Base-by-base conservation (phyloP, 2,888 invertebrate genomes). In the Troides aeacus region DNA sequence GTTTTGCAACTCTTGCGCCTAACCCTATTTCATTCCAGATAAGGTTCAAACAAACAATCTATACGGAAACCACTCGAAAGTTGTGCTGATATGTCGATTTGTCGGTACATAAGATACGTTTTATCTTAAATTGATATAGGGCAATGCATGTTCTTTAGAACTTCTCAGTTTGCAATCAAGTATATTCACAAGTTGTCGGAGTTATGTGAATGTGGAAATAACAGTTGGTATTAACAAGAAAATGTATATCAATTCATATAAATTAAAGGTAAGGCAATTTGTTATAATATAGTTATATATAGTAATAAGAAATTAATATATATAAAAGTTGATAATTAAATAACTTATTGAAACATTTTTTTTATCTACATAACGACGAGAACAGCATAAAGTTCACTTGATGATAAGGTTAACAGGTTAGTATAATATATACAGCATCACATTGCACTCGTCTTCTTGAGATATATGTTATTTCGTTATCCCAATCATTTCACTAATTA, bases 81-180 rank as follows among this genome's bases (percentile, higher is more conserved):
- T 70, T 72, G 74, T 72, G 72, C 75, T 78, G 86, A 85, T 86
- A 87, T 83, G 75, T 62, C 81, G 81, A 83, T 85, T 82, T 75
- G 75, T 76, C 76, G 74, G 66, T 73, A 72, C 74, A 75, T 76
- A 77, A 74, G 81, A 83, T 84, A 84, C 79, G 68, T 74, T 78
- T 85, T 88, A 89, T 90, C 89, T 84, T 70, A 17, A 12, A 69
- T 69, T 81, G 87, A 89, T 87, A 86, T 83, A 72, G 76, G 76
- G 68, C 77, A 74, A 84, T 84, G 81, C 83, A 78, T 82, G 84
- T 83, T 71, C 71, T 77, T n/a, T 79, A 64, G 68, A 68, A 63
- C 62, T 67, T 68, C 70, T 70, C 74, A 68, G 70, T 76, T 69
- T 77, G 75, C 78, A 76, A 21, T 75, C 76, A 70, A 74, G 10